Base-by-base conservation (phyloP, 2,888 invertebrate genomes). In the Trisateles emortualis region DNA sequence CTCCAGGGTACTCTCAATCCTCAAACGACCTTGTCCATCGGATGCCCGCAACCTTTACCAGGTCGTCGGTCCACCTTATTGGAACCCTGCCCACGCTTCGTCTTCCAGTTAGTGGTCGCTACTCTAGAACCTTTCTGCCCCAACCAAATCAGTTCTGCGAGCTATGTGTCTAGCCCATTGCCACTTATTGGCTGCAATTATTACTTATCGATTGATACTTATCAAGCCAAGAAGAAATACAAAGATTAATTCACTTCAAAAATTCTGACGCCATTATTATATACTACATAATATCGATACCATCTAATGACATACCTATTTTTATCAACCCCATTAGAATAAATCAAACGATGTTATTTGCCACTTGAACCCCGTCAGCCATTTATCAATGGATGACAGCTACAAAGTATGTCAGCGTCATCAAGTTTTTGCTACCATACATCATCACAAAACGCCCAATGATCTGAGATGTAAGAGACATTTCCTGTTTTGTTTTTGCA, bases 361-460 rank as follows among this genome's bases (percentile, higher is more conserved):
- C 83, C 81, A 84, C 81, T 81, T 85, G 74, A 64, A 61, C 61
- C 62, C 80, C 65, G 47, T 19, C 9, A 14, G 44, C 52, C 76
- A 84, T 88, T 63, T 60, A 87, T 89, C 86, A 88, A 43, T 9
- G 43, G 78, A 67, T 64, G 87, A 86, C 87, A 83, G 76, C 33
- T 73, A 80, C 81, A 77, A 78, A 76, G 60, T 72, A 10, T 68
- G 50, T 73, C 70, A n/a, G n/a, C n/a, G 56, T 68, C 62, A 61
- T 33, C 16, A 53, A 59, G 78, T 86, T 87, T 86, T 87, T 86
- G 75, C 61, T 47, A 6, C 56, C 74, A 74, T 87, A 69, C 55
- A 84, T 87, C 87, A 86, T 81, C 83, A 84, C 79, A 82, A 65
- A 81, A 74, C 86, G 78, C 87, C 85, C 58, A 81, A 74, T 86